Evolutionary conservation across 2,888 invertebrate species (phyloP).

Genomic region (Hymenopus coronatus): DNA sequence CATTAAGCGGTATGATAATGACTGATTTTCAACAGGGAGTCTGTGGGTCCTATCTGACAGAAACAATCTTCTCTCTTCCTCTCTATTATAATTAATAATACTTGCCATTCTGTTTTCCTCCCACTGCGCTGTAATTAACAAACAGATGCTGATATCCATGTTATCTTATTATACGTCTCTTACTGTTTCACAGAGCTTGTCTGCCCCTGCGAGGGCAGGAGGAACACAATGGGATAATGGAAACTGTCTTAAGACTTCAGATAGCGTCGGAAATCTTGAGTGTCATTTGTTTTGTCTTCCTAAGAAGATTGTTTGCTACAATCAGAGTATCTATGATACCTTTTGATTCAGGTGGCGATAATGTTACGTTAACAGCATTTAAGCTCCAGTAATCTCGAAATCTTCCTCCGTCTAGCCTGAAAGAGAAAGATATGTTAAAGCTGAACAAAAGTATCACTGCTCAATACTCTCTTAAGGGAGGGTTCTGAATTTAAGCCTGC

Average conservation of each 20-base stretch:
- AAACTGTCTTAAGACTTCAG: background rate
- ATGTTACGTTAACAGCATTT: too few relatives aligned
- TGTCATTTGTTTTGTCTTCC: background rate
- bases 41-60: background rate
- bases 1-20: background rate
- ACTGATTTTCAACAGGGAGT: background rate
- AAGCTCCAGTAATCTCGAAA: too few relatives aligned
- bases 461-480: too few relatives aligned
- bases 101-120: background rate
- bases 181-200: background rate
- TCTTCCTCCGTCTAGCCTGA: too few relatives aligned
- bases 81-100: conserved; percentile 4
- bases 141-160: background rate
- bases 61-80: background rate
- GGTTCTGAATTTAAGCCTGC: too few relatives aligned
- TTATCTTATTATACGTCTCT: background rate
- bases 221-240: background rate
- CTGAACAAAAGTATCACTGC: too few relatives aligned
- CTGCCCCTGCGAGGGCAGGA: background rate
- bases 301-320: background rate
- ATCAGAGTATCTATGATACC: too few relatives aligned
- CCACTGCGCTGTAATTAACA: background rate
- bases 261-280: background rate
- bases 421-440: too few relatives aligned
- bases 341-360: too few relatives aligned